Evolutionary conservation across 2,888 invertebrate genomes (phyloP), one percentile per base, ranked within the genome.

Genomic region (Leptinotarsa haldemani): DNA sequence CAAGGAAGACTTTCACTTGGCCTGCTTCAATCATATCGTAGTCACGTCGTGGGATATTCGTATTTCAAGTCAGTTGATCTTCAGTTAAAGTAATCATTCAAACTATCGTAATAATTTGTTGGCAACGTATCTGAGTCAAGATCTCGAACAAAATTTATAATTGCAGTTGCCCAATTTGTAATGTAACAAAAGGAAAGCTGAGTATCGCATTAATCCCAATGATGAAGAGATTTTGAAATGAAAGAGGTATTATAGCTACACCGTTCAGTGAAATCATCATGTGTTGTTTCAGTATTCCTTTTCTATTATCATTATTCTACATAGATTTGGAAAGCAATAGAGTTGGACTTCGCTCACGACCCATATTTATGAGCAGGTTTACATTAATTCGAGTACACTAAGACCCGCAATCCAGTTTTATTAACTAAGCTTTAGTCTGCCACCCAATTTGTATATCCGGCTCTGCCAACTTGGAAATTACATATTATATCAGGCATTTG

Each of bases 401-500:
- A 70, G 40, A 52, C 70, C 70, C 52, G 65, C 47, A 73, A 73
- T 73, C 66, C 70, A 61, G 66, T 66, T 73, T 73, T 73, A 73
- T 73, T 70, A 70, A 73, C 70, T 66, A 20, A 66, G 61, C 61
- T 73, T 73, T 53, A 70, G 69, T 46, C 61, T 66, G 70, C 66
- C 63, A 20, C 48, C 61, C 67, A 73, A 73, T 70, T 73, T 70
- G 73, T 69, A 65, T 61, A 61, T 61, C 66, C 52, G 46, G 63
- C 61, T 73, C 47, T 61, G 61, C 61, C 30, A 25, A 61, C 61
- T 61, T 61, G 61, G 66, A 58, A 70, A 73, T 70, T 70, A 64
- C 73, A 72, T 64, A 66, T 72, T 72, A 72, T 72, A 72, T 48
- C 66, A 48, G 66, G 61, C 53, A 73, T 73, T 70, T 66, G 66